Evolutionary conservation across 92 coral and sea anemone species (phyloP), one percentile per base, ranked within the genome.

Genomic region (Bergia sp.): DNA sequence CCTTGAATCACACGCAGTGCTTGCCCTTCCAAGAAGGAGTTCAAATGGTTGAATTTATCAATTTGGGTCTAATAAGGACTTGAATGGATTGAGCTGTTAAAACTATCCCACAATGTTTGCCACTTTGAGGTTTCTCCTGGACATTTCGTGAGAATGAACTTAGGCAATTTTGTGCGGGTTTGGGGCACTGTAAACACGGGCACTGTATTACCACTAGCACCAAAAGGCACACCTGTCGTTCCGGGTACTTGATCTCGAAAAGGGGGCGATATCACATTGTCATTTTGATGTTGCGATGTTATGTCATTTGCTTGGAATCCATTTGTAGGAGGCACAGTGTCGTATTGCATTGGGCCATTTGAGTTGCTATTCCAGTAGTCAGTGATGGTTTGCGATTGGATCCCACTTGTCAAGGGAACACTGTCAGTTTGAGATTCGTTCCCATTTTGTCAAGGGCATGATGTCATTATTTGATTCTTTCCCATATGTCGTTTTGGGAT

Each of bases 81-180:
- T 8, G 73, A 16, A 47, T 90, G 88, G 23, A 90, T 86, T 3
- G 93, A 80, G 61, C 93, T 88, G 76, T 90, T 88, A 49, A 90
- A 90, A 72, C 90, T 79, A 76, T 93, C 90, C 95, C 93, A 90
- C 64, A 93, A 90, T 37, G 82, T 88, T 61, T 89, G 88, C 91
- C 91, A 87, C 49, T 84, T 73, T 2, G 91, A 88, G 16, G 77
- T 44, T 11, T 88, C 86, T 82, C 61, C 75, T 11, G 53, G 76
- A 57, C 37, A 86, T 76, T 80, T 85, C 39, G 81, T 90, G 49
- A 90, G 49, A 7, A 82, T 82, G 37, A 92, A 87, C 83, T 86
- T 90, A 18, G 95, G 95, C 64, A 92, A 77, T 81, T 82, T 92
- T 67, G 91, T 80, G 73, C 73, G 77, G 29, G 77, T 69, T 65